phyloP scores from a whole-genome alignment of 2,113 vertebrate genomes.

The Dromiciops gliroides region DNA sequence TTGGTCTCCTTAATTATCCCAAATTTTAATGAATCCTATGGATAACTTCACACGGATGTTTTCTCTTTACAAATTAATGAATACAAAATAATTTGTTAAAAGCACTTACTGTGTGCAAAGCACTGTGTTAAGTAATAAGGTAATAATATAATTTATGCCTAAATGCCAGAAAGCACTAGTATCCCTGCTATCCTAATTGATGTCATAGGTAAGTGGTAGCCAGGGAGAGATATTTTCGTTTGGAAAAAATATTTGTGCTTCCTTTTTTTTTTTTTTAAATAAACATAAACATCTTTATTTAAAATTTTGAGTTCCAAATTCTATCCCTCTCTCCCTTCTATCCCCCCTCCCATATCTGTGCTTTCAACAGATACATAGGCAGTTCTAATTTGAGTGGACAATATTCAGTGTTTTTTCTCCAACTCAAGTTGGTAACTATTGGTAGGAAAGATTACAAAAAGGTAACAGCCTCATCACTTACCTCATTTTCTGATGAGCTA shows the following conservation, averaged over 20 bases:
- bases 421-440: neutral
- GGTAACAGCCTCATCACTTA: conserved; percentile 67
- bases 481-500: conserved; percentile 99
- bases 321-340: too few species aligned
- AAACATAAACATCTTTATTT: too few species aligned
- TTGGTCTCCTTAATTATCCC: neutral
- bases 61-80: neutral
- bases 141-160: too few species aligned
- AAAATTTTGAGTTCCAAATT: too few species aligned
- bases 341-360: too few species aligned
- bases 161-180: neutral
- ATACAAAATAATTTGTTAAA: neutral
- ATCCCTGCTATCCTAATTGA: neutral
- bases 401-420: neutral
- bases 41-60: neutral
- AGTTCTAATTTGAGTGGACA: neutral
- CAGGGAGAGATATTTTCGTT: neutral
- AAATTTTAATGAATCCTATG: neutral
- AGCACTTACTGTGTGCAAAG: neutral
- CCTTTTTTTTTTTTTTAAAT: too few species aligned
- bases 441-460: neutral
- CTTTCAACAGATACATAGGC: neutral
- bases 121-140: neutral
- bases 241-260: neutral
- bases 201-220: neutral